A percentile compares a stretch with the other conserved stretches of the same genome.
Evolutionary conservation across 1,140 invertebrate genomes (phyloP).

Genomic region (Tribolium castaneum): DNA sequence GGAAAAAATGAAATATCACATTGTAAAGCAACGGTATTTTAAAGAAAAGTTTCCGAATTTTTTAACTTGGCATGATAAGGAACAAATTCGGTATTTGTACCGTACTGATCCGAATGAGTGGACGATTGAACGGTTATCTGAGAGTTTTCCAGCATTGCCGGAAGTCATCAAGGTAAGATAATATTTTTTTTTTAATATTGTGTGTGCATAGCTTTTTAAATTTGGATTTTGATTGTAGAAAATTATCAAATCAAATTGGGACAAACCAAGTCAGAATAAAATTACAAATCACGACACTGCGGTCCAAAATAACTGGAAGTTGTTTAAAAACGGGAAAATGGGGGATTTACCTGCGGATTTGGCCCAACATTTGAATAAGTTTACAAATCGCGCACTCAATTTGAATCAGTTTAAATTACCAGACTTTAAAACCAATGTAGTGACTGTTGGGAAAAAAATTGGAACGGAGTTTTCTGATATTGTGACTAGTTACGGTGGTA

Average conservation of each 20-base stretch:
- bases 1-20: constrained; percentile 68
- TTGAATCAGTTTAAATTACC: constrained; percentile 47
- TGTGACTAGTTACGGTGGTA: constrained; percentile 59
- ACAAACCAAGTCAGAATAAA: constrained; percentile 66
- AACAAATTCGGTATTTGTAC: constrained; percentile 81
- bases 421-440: background rate
- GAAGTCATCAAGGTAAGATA: constrained; percentile 68
- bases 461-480: constrained; percentile 64
- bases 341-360: constrained; percentile 66
- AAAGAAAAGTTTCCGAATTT: constrained; percentile 76
- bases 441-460: background rate
- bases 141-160: constrained; percentile 82
- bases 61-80: constrained; percentile 85
- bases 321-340: constrained; percentile 68
- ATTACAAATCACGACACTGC: constrained; percentile 73
- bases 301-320: constrained; percentile 76
- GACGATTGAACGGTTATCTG: constrained; percentile 76
- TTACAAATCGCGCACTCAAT: constrained; percentile 66
- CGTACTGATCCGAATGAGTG: constrained; percentile 76
- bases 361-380: constrained; percentile 73
- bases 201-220: background rate
- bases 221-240: constrained; percentile 66
- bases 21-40: constrained; percentile 81
- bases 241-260: constrained; percentile 74
- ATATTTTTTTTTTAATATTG: background rate